Base-by-base conservation (phyloP, 2,113 vertebrate species). In the Paratilapia polleni region DNA sequence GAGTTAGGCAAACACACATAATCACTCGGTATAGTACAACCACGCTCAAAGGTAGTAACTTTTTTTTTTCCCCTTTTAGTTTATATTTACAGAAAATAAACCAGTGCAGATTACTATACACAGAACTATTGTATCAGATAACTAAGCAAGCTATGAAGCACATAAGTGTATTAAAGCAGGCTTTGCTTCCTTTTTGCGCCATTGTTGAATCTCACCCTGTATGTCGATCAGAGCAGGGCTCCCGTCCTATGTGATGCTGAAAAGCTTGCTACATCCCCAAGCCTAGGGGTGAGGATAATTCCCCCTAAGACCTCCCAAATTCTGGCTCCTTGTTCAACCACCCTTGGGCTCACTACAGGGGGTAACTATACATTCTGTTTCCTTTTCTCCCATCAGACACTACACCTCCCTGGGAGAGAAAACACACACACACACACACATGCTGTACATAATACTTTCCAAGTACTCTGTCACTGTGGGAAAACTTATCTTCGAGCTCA, bases 281-380 rank as follows among this genome's bases (percentile, higher is more conserved):
- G 89, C 92, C 89, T 77, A 36, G 86, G 79, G 91, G 91, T 91
- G 88, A 85, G 91, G 91, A 94, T 95, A 92, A 94, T 88, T 94
- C 93, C 93, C 86, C 90, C 80, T 94, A 93, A 94, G 93, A 95
- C 92, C 93, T 63, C 84, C 84, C 93, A 91, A 91, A 94, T 87
- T 93, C 91, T 91, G 85, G 90, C 89, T 94, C 87, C 90, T 62
- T 92, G 87, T 90, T 95, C 90, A 88, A 83, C 88, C 94, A 90
- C 95, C 93, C 93, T 92, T 89, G 91, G 92, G 89, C 80, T 91
- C 88, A 77, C 93, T 22, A 82, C 84, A 54, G 89, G 93, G 94
- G 91, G 82, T 86, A 87, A 92, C 88, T 87, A 94, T 94, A 93
- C 93, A 93, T 93, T 91, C 88, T 92, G 89, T 78, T 89, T 89